Evolutionary conservation across 2,888 invertebrate species (phyloP).

Genomic region (Pardosa pseudoannulata): DNA sequence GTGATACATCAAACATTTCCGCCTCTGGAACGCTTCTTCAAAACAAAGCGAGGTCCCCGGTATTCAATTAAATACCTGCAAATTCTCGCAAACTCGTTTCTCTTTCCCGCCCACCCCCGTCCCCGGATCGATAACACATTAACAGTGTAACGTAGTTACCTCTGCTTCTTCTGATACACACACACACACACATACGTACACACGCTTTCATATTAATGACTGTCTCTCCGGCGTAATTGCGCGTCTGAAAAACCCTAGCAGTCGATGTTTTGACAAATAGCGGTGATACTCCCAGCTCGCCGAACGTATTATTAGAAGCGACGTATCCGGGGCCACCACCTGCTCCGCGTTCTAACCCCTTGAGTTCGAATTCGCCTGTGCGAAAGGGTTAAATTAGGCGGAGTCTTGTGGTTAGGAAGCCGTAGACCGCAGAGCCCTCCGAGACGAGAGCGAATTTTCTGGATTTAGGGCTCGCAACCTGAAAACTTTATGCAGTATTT

Average conservation of each 20-base stretch:
- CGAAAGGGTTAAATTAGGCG: too few species aligned
- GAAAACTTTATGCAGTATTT: too few species aligned
- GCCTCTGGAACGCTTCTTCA: too few species aligned
- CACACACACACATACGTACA: not conserved
- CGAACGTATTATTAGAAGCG: not conserved
- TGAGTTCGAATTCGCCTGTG: not conserved
- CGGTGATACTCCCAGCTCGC: not conserved
- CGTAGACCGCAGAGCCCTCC: too few species aligned
- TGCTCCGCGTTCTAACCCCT: not conserved
- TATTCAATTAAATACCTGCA: not conserved
- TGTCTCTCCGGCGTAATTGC: not conserved
- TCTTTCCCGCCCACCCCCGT: not conserved
- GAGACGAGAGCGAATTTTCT: too few species aligned
- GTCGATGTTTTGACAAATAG: conserved; percentile 8
- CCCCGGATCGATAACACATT: not conserved
- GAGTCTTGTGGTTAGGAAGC: too few species aligned
- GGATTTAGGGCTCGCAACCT: too few species aligned
- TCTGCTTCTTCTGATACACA: not conserved
- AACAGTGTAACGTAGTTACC: not conserved
- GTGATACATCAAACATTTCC: too few species aligned
- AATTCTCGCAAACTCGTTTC: not conserved
- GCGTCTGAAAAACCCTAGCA: not conserved
- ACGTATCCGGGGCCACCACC: not conserved
- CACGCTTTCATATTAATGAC: not conserved
- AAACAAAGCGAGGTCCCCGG: too few species aligned